phyloP scores from a whole-genome alignment of 1,140 invertebrate genomes.

The Mercenaria mercenaria region DNA sequence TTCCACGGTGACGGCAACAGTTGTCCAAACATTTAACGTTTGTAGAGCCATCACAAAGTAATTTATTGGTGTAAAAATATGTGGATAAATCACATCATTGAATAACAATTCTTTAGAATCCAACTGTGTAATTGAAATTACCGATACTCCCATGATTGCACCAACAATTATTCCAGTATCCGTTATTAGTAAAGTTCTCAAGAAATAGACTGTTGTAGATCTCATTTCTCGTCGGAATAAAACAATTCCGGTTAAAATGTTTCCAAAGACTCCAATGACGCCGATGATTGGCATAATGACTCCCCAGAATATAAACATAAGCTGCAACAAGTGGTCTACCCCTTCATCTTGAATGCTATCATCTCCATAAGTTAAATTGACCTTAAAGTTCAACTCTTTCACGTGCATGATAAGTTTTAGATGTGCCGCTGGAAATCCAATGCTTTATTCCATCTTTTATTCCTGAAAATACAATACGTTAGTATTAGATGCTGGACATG shows the following conservation, averaged over 20 bases:
- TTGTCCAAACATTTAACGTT: slow-evolving; percentile 84
- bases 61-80: slow-evolving; percentile 77
- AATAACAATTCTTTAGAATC: slow-evolving; percentile 89
- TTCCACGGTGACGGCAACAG: slow-evolving; percentile 83
- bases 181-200: slow-evolving; percentile 81
- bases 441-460: too few relatives aligned
- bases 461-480: too few relatives aligned
- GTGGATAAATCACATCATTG: slow-evolving; percentile 78
- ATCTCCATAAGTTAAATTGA: slow-evolving; percentile 77
- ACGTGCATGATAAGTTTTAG: too few relatives aligned
- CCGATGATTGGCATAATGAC: slow-evolving; percentile 79
- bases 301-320: slow-evolving; percentile 80
- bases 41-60: slow-evolving; percentile 84
- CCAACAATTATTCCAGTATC: slow-evolving; percentile 89
- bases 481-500: too few relatives aligned
- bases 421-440: too few relatives aligned
- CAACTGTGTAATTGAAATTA: slow-evolving; percentile 67
- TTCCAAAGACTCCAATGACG: slow-evolving; percentile 80
- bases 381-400: slow-evolving; percentile 71
- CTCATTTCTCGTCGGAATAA: slow-evolving; percentile 82
- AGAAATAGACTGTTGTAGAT: slow-evolving; percentile 83
- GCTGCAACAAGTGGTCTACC: slow-evolving; percentile 17
- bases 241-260: slow-evolving; percentile 83
- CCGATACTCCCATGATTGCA: slow-evolving; percentile 88
- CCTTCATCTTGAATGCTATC: slow-evolving; percentile 70